phyloP scores from a whole-genome alignment of 2,888 invertebrate species.

The Eupithecia exiguata region DNA sequence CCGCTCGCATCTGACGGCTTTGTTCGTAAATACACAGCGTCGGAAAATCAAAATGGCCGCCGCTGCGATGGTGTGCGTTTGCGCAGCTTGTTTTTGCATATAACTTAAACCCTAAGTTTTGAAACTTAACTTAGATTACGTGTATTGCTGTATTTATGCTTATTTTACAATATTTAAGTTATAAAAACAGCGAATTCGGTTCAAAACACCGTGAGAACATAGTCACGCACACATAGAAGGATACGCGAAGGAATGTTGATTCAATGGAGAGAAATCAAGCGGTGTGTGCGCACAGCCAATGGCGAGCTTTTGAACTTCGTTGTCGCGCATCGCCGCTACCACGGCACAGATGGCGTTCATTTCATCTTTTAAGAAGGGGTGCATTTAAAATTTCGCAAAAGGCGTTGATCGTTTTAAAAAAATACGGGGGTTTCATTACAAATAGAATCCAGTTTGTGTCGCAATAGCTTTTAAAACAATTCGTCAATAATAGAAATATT shows the following conservation, averaged over 20 bases:
- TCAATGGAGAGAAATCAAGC: slow-evolving; percentile 83
- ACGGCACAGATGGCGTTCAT: slow-evolving; percentile 70
- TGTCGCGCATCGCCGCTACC: slow-evolving; percentile 52
- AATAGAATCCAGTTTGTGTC: background rate
- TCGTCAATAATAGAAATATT: background rate
- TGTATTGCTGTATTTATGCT: slow-evolving; percentile 43
- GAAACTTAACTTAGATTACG: slow-evolving; percentile 35
- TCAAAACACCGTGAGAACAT: slow-evolving; percentile 72
- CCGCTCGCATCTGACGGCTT: slow-evolving; percentile 84
- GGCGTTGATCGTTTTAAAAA: background rate
- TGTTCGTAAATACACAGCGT: slow-evolving; percentile 83
- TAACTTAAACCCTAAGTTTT: slow-evolving; percentile 52
- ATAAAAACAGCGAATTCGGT: slow-evolving; percentile 51
- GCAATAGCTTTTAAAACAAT: background rate
- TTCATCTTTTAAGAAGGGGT: slow-evolving; percentile 52
- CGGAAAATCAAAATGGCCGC: slow-evolving; percentile 84
- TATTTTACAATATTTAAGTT: slow-evolving; percentile 59
- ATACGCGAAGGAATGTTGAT: slow-evolving; percentile 83
- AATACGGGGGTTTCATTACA: background rate
- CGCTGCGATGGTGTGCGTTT: slow-evolving; percentile 70
- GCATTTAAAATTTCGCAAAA: slow-evolving; percentile 23
- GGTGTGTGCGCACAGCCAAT: slow-evolving; percentile 71
- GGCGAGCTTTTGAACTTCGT: slow-evolving; percentile 72
- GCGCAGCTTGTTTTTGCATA: slow-evolving; percentile 63
- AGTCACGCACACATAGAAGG: slow-evolving; percentile 71